Conservation (phyloP, 2,113 vertebrate genomes). For the Beaufortia kweichowensis region DNA sequence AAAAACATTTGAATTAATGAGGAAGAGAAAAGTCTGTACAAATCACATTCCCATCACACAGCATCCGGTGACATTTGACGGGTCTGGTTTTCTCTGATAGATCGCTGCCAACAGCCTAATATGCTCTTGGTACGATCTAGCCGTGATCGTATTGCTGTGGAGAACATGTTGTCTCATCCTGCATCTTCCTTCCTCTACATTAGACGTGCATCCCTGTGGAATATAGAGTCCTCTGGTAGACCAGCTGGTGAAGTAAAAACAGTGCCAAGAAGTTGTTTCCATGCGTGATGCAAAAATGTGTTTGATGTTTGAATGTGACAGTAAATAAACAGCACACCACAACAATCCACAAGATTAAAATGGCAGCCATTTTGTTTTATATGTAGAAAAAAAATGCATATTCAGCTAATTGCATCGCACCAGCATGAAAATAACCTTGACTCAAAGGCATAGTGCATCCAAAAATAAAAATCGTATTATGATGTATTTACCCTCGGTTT, state of each 20-base stretch:
- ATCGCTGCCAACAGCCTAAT: neutral
- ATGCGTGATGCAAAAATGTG: neutral
- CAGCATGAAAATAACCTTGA: too few species aligned
- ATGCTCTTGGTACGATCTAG: constrained; percentile 17
- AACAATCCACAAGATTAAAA: constrained; percentile 25
- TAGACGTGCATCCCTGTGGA: constrained; percentile 24
- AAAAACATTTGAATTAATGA: constrained; percentile 40
- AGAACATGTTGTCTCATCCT: constrained; percentile 28
- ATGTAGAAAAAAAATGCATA: neutral
- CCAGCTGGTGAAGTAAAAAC: constrained; percentile 26
- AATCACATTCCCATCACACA: neutral
- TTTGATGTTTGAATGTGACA: constrained; percentile 26
- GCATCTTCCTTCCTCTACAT: constrained; percentile 6
- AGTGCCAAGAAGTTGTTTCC: constrained; percentile 12
- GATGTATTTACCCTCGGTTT: too few species aligned
- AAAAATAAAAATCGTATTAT: too few species aligned
- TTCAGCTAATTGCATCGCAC: neutral
- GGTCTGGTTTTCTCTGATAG: neutral
- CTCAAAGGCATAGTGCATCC: too few species aligned
- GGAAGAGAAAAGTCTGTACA: constrained; percentile 42
- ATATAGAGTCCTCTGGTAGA: constrained; percentile 9
- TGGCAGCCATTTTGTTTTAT: constrained; percentile 1
- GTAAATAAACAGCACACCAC: neutral
- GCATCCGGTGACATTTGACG: neutral
- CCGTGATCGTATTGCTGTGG: neutral